Evolutionary conservation across 2,113 vertebrate species (phyloP).

Genomic region (Crotalus helleri): DNA sequence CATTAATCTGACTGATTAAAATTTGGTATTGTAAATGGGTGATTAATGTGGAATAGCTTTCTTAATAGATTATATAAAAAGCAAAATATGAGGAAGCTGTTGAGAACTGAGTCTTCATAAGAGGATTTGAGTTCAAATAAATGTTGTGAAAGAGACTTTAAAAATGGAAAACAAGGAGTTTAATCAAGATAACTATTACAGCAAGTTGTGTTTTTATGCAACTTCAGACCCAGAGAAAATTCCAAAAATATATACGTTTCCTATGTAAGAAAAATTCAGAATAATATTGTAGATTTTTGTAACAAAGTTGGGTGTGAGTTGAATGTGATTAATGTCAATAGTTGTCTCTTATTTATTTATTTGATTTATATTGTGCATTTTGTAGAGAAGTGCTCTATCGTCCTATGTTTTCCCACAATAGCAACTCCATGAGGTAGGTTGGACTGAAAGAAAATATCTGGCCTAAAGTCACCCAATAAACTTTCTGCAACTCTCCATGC

Average conservation of each 20-base stretch:
- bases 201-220: background rate
- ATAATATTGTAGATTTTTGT: background rate
- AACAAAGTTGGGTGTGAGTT: background rate
- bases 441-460: background rate
- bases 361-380: background rate
- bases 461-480: background rate
- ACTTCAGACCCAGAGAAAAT: background rate
- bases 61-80: background rate
- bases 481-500: background rate
- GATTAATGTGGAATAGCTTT: background rate
- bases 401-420: background rate
- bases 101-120: background rate
- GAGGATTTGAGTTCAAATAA: background rate
- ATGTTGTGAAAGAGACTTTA: background rate
- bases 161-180: background rate
- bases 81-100: background rate
- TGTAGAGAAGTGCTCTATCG: background rate
- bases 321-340: background rate
- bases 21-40: background rate
- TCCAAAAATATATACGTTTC: background rate
- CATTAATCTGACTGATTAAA: background rate
- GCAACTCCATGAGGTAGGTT: background rate
- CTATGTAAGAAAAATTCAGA: background rate
- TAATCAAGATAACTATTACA: background rate
- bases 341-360: background rate